Evolutionary conservation across 2,888 invertebrate genomes (phyloP).

Genomic region (Coleophora flavipennella): DNA sequence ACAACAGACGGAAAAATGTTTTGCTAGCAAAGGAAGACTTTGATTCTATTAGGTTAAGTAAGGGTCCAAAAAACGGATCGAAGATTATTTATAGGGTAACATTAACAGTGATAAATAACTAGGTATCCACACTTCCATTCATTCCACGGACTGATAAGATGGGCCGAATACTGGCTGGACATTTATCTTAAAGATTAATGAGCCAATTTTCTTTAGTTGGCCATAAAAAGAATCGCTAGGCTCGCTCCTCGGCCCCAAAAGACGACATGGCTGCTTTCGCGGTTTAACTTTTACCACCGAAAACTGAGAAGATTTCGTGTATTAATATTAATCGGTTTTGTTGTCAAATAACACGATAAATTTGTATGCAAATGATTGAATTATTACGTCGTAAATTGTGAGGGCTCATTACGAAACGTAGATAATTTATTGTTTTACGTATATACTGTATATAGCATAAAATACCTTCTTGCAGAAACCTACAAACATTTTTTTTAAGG

Average conservation of each 20-base stretch:
- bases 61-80: constrained; percentile 19
- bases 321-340: constrained; percentile 3
- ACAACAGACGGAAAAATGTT: no score
- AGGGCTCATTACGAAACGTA: background rate
- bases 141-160: constrained; percentile 63
- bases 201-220: constrained; percentile 72
- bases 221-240: constrained; percentile 69
- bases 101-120: constrained; percentile 38
- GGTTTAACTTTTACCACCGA: constrained; percentile 35
- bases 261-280: constrained; percentile 44
- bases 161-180: constrained; percentile 67
- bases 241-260: constrained; percentile 38
- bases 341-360: constrained; percentile 1
- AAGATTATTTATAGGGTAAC: constrained; percentile 24
- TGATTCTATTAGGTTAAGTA: background rate
- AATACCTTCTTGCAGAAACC: no score
- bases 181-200: constrained; percentile 73
- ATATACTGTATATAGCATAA: no score
- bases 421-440: background rate
- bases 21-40: no score
- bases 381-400: background rate
- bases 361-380: background rate
- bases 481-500: no score
- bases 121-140: constrained; percentile 57
- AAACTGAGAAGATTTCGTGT: background rate